A percentile compares a stretch with the other conserved stretches of the same genome.
Evolutionary conservation across 2,797 vertebrate species (phyloP).

Genomic region (Intellagama lesueurii): DNA sequence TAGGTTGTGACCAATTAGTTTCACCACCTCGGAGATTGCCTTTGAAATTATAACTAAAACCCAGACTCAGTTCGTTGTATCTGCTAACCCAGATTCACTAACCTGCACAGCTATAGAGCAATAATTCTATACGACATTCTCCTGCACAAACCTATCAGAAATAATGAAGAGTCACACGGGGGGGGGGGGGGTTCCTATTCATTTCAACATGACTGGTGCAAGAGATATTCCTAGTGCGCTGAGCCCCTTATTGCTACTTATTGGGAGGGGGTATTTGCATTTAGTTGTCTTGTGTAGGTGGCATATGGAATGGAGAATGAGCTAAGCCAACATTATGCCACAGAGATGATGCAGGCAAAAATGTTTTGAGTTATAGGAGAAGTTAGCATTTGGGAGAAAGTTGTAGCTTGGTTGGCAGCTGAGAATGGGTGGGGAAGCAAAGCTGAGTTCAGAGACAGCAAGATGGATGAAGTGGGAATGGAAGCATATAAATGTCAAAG

Average conservation of each 20-base stretch:
- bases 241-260: background rate
- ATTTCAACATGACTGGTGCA: background rate
- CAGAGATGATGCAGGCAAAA: background rate
- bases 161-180: background rate
- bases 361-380: background rate
- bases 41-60: too few relatives aligned
- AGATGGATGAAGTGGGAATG: background rate
- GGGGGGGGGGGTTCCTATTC: too few relatives aligned
- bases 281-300: background rate
- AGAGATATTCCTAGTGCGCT: background rate
- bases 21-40: too few relatives aligned
- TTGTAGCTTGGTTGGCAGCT: background rate
- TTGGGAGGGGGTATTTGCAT: background rate
- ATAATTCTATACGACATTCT: too few relatives aligned
- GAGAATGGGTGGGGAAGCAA: background rate
- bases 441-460: background rate
- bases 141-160: background rate
- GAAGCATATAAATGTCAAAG: background rate
- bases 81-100: too few relatives aligned
- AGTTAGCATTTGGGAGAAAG: background rate
- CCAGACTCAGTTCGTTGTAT: too few relatives aligned
- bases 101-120: too few relatives aligned
- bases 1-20: too few relatives aligned
- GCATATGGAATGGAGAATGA: background rate
- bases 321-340: conserved; percentile 2